A percentile compares a stretch with the other conserved stretches of the same genome.
Conservation (phyloP, 2,797 vertebrate genomes). For the Tympanoctomys barrerae region DNA sequence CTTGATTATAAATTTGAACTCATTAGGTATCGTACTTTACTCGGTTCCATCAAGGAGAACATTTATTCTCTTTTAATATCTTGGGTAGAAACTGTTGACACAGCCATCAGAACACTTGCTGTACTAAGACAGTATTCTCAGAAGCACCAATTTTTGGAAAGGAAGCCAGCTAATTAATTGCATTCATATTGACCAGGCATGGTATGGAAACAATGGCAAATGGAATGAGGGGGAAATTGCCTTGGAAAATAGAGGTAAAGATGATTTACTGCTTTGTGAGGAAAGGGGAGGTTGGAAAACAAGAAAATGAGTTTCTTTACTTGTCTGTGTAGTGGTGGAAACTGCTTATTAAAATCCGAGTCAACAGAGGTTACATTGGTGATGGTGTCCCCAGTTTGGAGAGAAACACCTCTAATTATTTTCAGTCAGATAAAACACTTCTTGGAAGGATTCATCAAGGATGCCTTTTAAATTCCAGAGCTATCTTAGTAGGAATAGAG, state of each 20-base stretch:
- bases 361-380: not conserved
- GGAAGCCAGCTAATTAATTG: constrained; percentile 41
- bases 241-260: constrained; percentile 28
- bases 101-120: not conserved
- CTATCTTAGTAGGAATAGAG: not conserved
- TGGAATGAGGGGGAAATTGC: not conserved
- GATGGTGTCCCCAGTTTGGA: not conserved
- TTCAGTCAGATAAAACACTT: constrained; percentile 32
- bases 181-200: not conserved
- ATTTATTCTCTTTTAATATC: constrained; percentile 58
- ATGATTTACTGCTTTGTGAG: constrained; percentile 2
- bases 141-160: constrained; percentile 51
- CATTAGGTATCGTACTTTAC: constrained; percentile 40
- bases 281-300: not conserved
- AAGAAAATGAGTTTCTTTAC: constrained; percentile 26
- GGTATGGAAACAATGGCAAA: not conserved
- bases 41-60: not conserved
- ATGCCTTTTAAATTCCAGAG: constrained; percentile 58
- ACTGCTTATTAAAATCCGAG: not conserved
- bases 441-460: constrained; percentile 45
- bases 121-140: constrained; percentile 15
- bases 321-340: not conserved
- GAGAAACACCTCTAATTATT: constrained; percentile 38
- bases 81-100: constrained; percentile 34
- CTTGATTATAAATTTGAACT: constrained; percentile 26